These are phyloP conservation scores for Carposina sasakii DNA, from an alignment of 1,140 invertebrate species.

Conservation along the genomic window DNA sequence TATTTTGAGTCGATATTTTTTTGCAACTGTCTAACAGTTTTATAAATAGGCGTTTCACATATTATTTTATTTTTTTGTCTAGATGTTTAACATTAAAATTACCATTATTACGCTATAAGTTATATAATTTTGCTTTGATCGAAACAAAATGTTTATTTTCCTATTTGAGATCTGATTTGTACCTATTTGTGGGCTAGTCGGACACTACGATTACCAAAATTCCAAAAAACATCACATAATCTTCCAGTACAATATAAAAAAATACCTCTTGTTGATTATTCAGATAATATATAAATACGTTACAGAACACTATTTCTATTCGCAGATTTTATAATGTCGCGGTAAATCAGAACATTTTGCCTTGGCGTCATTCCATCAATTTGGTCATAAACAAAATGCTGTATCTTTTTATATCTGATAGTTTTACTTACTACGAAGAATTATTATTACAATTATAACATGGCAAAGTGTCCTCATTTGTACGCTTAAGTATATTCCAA, in stretches of 20 bases:
- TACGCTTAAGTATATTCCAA: too few relatives aligned
- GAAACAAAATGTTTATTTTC: conserved; percentile 57
- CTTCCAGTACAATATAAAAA: conserved; percentile 48
- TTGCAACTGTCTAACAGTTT: conserved; percentile 52
- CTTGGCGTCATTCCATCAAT: too few relatives aligned
- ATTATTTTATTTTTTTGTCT: conserved; percentile 44
- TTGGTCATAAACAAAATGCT: too few relatives aligned
- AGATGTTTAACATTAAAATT: conserved; percentile 46
- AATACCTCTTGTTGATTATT: conserved; percentile 63
- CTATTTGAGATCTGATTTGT: conserved; percentile 52
- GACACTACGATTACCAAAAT: too few relatives aligned
- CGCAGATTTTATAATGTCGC: conserved; percentile 44
- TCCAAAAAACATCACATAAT: conserved; percentile 36
- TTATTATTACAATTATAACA: too few relatives aligned
- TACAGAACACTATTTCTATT: conserved; percentile 49
- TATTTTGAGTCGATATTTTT: too few relatives aligned
- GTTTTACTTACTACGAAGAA: too few relatives aligned
- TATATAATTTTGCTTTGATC: conserved; percentile 71
- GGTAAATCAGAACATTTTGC: too few relatives aligned
- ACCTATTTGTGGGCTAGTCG: conserved; percentile 36
- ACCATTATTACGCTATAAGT: conserved; percentile 61
- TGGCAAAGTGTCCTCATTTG: too few relatives aligned
- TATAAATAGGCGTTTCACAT: conserved; percentile 52
- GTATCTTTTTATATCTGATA: too few relatives aligned
- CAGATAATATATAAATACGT: conserved; percentile 58